Percentiles rank a stretch among this genome's conserved stretches.
phyloP scores from a whole-genome alignment of 2,113 vertebrate species.

The Stegastes partitus region DNA sequence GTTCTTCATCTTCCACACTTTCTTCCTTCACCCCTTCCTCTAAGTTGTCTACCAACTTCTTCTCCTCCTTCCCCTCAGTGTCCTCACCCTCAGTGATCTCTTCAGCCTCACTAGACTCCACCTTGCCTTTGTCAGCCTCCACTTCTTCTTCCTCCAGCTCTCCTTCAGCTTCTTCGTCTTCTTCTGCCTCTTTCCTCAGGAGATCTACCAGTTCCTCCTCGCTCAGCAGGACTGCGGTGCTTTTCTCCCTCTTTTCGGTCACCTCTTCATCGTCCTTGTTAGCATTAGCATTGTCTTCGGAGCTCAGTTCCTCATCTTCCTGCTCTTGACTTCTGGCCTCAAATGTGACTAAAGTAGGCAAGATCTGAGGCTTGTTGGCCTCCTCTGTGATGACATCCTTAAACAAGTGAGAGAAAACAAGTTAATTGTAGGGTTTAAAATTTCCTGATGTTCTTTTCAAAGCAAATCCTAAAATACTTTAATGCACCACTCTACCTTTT shows the following conservation, averaged over 20 bases:
- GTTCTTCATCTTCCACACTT: constrained; percentile 3
- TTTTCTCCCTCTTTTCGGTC: constrained; percentile 43
- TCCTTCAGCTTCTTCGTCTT: constrained; percentile 63
- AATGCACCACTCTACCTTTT: constrained; percentile 70
- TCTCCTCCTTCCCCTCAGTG: constrained; percentile 17
- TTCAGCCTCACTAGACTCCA: constrained; percentile 8
- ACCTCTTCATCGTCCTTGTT: constrained; percentile 44
- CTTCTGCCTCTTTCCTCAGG: constrained; percentile 71
- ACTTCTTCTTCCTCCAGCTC: constrained; percentile 40
- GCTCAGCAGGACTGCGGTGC: constrained; percentile 76
- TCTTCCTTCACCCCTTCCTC: constrained; percentile 22
- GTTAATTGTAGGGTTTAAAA: neutral
- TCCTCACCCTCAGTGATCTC: constrained; percentile 8
- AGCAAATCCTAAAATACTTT: neutral
- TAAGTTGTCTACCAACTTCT: constrained; percentile 10
- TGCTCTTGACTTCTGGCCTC: constrained; percentile 73
- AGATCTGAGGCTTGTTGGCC: constrained; percentile 55
- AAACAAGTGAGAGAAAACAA: neutral
- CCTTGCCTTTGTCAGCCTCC: constrained; percentile 9
- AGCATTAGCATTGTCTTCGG: constrained; percentile 52
- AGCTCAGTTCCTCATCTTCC: constrained; percentile 74
- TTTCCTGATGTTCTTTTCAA: neutral
- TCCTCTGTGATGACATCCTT: constrained; percentile 69
- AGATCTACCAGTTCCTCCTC: constrained; percentile 78
- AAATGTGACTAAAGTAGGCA: constrained; percentile 72